Evolutionary conservation across 2,888 invertebrate species (phyloP), one percentile per base, ranked within the genome.

Genomic region (Anthophora plumipes): DNA sequence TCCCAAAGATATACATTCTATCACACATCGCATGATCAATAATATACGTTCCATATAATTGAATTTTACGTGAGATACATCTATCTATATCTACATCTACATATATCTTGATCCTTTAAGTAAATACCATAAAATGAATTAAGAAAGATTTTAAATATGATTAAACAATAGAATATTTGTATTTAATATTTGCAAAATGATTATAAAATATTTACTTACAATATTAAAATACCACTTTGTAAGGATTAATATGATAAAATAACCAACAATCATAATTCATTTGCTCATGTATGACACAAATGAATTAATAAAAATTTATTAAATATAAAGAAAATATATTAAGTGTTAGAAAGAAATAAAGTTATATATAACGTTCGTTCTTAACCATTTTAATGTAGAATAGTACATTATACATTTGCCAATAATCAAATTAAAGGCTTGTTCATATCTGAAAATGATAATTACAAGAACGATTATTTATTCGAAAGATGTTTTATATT

Each of bases 401-500:
- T 31, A 31, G 31, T 31, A 31, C 2, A 43, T 43, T 61, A 25
- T 25, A 22, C 25, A 11, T 61, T n/a, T 46, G 14, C 22, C 9
- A 37, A 60, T 22, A 7, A 20, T 59, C 22, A 20, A 17, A 17
- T 41, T 52, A 61, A 25, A 14, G 22, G 55, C 20, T 71, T 12
- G 43, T 37, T 41, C 12, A 9, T 9, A 22, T 20, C 20, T 8
- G 14, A 20, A 43, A 39, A 41, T 41, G 2, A 52, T 61, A 22
- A 78, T 60, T 54, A 1, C 4, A 60, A 17, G 20, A 54, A 48
- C 17, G 8, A 11, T 64, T 46, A 39, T 52, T 46, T 31, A 5
- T 22, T 37, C 11, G 4, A 11, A 94, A n/a, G 50, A 95, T 95
- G 92, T 95, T 95, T 90, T 95, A 96, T 90, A 93, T 95, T 83